Evolutionary conservation across 2,888 invertebrate genomes (phyloP).

Genomic region (Hanleya hanleyi): DNA sequence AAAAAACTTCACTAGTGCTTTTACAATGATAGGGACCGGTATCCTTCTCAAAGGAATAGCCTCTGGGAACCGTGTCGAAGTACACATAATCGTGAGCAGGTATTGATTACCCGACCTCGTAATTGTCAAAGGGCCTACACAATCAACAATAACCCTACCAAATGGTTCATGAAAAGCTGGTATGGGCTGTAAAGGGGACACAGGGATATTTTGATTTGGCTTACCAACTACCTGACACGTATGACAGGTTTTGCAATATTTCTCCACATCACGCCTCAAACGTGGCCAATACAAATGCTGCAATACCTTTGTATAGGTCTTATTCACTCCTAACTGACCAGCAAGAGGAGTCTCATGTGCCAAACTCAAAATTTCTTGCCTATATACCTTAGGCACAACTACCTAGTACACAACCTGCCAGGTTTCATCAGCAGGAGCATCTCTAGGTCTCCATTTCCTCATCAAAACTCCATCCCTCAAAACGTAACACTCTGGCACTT

Average conservation of each 20-base stretch:
- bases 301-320: conserved; percentile 18
- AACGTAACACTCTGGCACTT: conserved; percentile 13
- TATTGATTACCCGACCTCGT: too few species aligned
- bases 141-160: too few species aligned
- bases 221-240: too few species aligned
- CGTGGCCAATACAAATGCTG: conserved; percentile 33
- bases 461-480: conserved; percentile 26
- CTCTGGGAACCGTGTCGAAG: too few species aligned
- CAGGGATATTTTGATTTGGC: too few species aligned
- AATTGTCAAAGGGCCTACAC: too few species aligned
- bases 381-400: conserved; percentile 15
- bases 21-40: too few species aligned
- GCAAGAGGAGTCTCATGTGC: conserved; percentile 30
- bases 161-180: too few species aligned
- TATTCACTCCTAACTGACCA: conserved; percentile 32
- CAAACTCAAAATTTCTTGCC: conserved; percentile 19
- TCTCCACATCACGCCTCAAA: conserved; percentile 17
- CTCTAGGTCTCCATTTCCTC: conserved; percentile 30
- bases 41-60: too few species aligned
- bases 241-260: conserved; percentile 6
- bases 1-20: too few species aligned
- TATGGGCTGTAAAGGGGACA: too few species aligned
- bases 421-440: conserved; percentile 15
- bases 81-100: too few species aligned
- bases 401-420: conserved; percentile 19